These are phyloP conservation scores for Dendroctonus valens DNA, from an alignment of 1,140 invertebrate genomes.

Conservation along the genomic window DNA sequence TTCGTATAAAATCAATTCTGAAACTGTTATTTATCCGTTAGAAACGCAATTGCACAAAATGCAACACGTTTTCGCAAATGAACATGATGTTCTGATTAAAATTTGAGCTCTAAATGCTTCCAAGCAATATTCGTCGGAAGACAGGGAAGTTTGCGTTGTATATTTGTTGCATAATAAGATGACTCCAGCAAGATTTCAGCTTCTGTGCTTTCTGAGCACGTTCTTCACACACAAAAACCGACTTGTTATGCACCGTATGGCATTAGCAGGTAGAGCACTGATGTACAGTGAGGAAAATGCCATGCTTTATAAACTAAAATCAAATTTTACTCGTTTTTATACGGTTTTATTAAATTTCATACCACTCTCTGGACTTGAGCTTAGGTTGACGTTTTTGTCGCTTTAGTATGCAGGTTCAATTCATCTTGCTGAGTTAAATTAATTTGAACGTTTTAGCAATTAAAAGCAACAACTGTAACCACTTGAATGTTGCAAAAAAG, in stretches of 20 bases:
- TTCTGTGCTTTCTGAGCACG: slow-evolving; percentile 8
- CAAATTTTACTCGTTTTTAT: not conserved
- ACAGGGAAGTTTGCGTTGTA: too few relatives aligned
- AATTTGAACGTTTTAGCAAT: not conserved
- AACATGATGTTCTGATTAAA: too few relatives aligned
- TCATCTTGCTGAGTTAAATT: not conserved
- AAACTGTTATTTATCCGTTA: too few relatives aligned
- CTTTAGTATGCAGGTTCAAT: not conserved
- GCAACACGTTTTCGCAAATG: too few relatives aligned
- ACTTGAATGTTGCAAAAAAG: not conserved
- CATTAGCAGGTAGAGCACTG: slow-evolving; percentile 15
- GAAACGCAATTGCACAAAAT: too few relatives aligned
- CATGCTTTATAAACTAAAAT: not conserved
- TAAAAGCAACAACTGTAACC: not conserved
- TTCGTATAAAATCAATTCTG: too few relatives aligned
- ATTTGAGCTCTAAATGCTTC: too few relatives aligned
- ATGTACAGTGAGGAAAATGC: slow-evolving; percentile 4
- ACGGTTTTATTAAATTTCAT: not conserved
- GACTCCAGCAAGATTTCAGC: too few relatives aligned
- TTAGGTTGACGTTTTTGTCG: not conserved
- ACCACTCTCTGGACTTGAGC: not conserved
- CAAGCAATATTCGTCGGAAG: too few relatives aligned
- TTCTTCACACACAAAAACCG: slow-evolving; percentile 14
- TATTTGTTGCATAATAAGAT: too few relatives aligned
- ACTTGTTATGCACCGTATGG: slow-evolving; percentile 22